These are phyloP conservation scores for Lepidostoma basale DNA, from an alignment of 1,140 invertebrate species.

Conservation along the genomic window DNA sequence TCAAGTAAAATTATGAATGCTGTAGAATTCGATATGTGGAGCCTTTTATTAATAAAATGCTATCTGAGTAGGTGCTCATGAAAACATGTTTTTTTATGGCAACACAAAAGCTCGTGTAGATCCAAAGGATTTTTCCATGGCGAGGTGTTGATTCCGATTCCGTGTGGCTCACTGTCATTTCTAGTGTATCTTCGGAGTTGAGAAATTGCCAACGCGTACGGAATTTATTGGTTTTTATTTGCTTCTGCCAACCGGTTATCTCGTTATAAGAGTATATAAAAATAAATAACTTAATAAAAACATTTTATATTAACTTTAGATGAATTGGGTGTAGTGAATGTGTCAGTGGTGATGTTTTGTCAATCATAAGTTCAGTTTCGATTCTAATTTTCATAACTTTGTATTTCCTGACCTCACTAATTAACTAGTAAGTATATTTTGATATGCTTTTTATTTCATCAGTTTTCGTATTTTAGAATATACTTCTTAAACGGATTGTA, in stretches of 20 bases:
- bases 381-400: too few species aligned
- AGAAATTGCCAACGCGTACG: slow-evolving; percentile 12
- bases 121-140: slow-evolving; percentile 7
- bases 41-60: too few species aligned
- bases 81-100: too few species aligned
- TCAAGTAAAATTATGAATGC: too few species aligned
- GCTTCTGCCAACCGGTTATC: not conserved
- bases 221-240: not conserved
- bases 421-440: too few species aligned
- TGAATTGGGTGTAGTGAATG: slow-evolving; percentile 12
- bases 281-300: not conserved
- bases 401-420: too few species aligned
- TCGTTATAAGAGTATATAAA: not conserved
- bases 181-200: slow-evolving; percentile 12
- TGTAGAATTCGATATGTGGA: too few species aligned
- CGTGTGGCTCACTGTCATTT: slow-evolving; percentile 20
- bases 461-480: not conserved
- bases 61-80: too few species aligned
- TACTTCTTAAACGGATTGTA: not conserved
- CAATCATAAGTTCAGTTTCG: slow-evolving; percentile 17
- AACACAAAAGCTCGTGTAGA: too few species aligned
- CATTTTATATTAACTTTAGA: slow-evolving; percentile 3
- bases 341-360: slow-evolving; percentile 23
- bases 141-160: slow-evolving; percentile 25
- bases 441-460: not conserved